A percentile compares a stretch with the other conserved stretches of the same genome.
These are phyloP conservation scores for Catamblyrhynchus diadema DNA, from an alignment of 2,797 vertebrate species.

Conservation along the genomic window DNA sequence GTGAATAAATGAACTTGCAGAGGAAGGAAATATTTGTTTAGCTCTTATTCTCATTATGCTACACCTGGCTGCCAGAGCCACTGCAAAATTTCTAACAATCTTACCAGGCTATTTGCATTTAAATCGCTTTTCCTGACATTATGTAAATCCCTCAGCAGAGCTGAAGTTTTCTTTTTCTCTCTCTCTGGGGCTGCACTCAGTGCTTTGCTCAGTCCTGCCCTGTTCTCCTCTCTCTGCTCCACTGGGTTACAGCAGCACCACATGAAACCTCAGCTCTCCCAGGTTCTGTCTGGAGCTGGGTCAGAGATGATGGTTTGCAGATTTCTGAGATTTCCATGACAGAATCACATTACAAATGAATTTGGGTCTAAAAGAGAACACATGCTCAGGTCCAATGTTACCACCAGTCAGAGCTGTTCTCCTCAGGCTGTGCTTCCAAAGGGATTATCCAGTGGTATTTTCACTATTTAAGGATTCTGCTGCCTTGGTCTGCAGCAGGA, in stretches of 20 bases:
- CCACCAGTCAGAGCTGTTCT: neutral
- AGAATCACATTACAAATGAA: neutral
- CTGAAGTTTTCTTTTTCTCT: slow-evolving; percentile 59
- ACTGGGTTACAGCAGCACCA: neutral
- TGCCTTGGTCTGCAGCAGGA: neutral
- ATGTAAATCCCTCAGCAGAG: slow-evolving; percentile 64
- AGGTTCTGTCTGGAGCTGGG: neutral
- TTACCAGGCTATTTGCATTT: slow-evolving; percentile 73
- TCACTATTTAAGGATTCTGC: neutral
- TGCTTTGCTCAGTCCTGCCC: neutral
- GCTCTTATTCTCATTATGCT: slow-evolving; percentile 40
- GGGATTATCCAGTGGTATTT: neutral
- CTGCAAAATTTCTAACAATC: slow-evolving; percentile 49
- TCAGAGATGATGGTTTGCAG: neutral
- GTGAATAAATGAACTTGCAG: slow-evolving; percentile 13
- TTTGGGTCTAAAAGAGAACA: neutral
- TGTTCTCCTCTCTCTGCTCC: neutral
- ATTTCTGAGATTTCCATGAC: neutral
- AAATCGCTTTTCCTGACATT: slow-evolving; percentile 76
- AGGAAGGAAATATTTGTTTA: slow-evolving; percentile 62
- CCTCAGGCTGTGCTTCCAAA: neutral
- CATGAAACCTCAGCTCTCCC: neutral
- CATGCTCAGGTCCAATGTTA: neutral
- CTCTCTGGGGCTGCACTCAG: neutral
- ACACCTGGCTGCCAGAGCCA: slow-evolving; percentile 54